Base-by-base conservation (phyloP, 2,888 invertebrate species). In the Chouioia cunea region DNA sequence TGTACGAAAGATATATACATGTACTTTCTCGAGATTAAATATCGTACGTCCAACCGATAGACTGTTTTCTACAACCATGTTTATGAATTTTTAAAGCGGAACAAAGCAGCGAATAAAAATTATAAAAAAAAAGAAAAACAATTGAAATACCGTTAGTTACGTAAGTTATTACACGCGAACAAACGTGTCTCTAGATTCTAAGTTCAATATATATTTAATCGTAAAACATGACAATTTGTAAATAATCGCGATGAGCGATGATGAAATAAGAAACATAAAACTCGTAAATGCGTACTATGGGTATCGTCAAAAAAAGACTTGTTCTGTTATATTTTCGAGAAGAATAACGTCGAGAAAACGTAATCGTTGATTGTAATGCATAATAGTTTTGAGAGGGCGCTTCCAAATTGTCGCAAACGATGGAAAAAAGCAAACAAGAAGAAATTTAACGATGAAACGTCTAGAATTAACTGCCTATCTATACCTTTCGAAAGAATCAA, bases 191-290 rank as follows among this genome's bases (percentile, higher is more conserved):
- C 27, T 27, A 22, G 36, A 8, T 57, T 57, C 15, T 16, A 58
- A 57, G 46, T 22, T 8, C 18, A 20, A 52, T 47, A 12, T 46
- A 23, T 18, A 10, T 12, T 12, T 57, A 57, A 65, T 52, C 43
- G 47, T 43, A 48, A 36, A 15, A 12, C 6, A 20, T 10, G 23
- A 22, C 15, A 47, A 60, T 23, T 12, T 67, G 60, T 67, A 67
- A 18, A 60, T 66, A 66, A 59, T 59, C 50, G 59, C 58, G 52
- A 54, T 50, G 44, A 22, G 52, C 52, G 65, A 65, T 58, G 44
- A n/a, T 53, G 67, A 67, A 67, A 67, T 67, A 47, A 67, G 67
- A 67, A 67, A 67, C 67, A 67, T 67, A 67, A 57, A 53, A 36
- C 36, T 10, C 36, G 4, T 36, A 36, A 46, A 46, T 43, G n/a